Evolutionary conservation across 1,140 invertebrate species (phyloP), one percentile per base, ranked within the genome.

Genomic region (Hylaeus volcanicus): DNA sequence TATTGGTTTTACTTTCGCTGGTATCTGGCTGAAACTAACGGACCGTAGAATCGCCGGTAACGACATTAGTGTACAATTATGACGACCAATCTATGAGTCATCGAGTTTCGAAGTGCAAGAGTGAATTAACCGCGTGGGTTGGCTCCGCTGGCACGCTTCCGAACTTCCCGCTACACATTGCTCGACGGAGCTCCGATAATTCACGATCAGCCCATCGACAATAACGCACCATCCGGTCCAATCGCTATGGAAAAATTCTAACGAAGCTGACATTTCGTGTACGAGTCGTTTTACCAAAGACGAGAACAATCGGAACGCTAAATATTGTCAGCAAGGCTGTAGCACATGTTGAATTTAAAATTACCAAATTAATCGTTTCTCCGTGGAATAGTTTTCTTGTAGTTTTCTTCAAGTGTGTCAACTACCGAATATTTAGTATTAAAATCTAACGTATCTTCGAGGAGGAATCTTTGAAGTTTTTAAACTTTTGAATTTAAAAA

Each of bases 111-210:
- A 86, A 86, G 81, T 86, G 72, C 84, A 83, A 74, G 73, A 77
- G 68, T 77, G 81, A 86, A 86, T 86, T 86, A 86, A 86, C 76
- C 81, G 85, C 84, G 76, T 83, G 84, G 69, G 41, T 85, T 83
- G 74, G 69, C 41, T 71, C 60, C 43, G 74, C 66, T 85, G 73
- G 84, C 83, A 74, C 73, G 69, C 70, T 84, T 69, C 39, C 74
- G 64, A 86, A 86, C 84, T 86, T 86, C 56, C 64, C 45, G 41
- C 26, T 43, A 63, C 58, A 78, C 76, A 15, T 53, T 41, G 58
- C 39, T 71, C 15, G 66, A 8, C 70, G 74, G 74, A 82, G 85
- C 65, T 85, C 37, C 71, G 75, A 75, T 86, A 86, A 85, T 70
- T 86, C 74, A 58, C 43, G 79, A 85, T 82, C 80, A 81, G 56